These are phyloP conservation scores for Pempheris klunzingeri DNA, from an alignment of 2,797 vertebrate genomes.

Conservation along the genomic window DNA sequence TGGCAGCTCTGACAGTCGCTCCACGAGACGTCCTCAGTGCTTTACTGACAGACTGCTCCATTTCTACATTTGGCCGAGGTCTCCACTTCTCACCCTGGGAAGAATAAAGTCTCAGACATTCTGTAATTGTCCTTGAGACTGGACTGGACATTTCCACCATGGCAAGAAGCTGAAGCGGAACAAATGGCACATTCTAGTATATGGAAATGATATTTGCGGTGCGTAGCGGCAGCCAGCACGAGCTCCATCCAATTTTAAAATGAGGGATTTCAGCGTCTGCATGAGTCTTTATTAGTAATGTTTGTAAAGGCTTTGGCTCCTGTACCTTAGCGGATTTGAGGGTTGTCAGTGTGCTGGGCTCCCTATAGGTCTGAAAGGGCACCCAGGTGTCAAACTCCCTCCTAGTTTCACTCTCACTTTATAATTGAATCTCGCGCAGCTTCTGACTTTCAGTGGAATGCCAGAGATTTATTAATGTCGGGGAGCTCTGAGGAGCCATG, in stretches of 20 bases:
- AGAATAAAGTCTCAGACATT: conserved; percentile 83
- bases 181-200: conserved; percentile 81
- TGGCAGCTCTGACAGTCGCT: conserved; percentile 56
- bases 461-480: conserved; percentile 73
- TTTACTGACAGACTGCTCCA: conserved; percentile 57
- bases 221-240: conserved; percentile 68
- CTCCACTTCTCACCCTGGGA: conserved; percentile 79
- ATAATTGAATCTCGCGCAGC: conserved; percentile 69
- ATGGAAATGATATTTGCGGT: conserved; percentile 84
- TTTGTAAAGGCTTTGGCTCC: conserved; percentile 73
- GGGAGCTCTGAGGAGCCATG: conserved; percentile 65
- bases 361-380: conserved; percentile 66
- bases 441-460: conserved; percentile 67
- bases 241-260: conserved; percentile 75
- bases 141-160: conserved; percentile 82
- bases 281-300: conserved; percentile 77
- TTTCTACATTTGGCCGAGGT: conserved; percentile 68
- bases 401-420: conserved; percentile 58
- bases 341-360: conserved; percentile 57
- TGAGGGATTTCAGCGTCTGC: conserved; percentile 77
- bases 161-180: conserved; percentile 82
- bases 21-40: conserved; percentile 42
- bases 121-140: conserved; percentile 84
- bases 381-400: conserved; percentile 69
- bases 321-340: conserved; percentile 51